Evolutionary conservation across 2,888 invertebrate genomes (phyloP).

Genomic region (Andrena praecox): DNA sequence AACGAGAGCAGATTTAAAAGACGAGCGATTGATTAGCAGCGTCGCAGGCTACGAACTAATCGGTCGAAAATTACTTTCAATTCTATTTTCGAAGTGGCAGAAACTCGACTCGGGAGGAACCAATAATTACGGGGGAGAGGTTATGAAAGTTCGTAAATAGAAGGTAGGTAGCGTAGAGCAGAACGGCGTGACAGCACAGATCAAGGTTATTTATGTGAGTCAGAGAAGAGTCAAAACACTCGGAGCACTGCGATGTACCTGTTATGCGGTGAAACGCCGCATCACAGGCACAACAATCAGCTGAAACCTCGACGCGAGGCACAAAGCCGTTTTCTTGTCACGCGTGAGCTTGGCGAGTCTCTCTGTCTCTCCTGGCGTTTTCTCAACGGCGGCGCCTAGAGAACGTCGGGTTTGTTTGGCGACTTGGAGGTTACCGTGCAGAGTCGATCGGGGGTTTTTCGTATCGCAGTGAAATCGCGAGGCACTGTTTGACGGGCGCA

Average conservation of each 20-base stretch:
- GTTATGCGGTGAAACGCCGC: constrained; percentile 53
- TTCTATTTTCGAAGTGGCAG: neutral
- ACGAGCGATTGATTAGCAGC: constrained; percentile 21
- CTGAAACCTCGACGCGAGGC: constrained; percentile 30
- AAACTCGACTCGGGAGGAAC: constrained; percentile 8
- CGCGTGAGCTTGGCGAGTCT: constrained; percentile 27
- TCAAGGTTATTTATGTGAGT: constrained; percentile 29
- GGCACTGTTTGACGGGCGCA: constrained; percentile 26
- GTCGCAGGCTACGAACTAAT: constrained; percentile 1
- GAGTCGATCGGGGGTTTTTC: constrained; percentile 45
- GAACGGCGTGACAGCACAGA: constrained; percentile 20
- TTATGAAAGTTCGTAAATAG: constrained; percentile 59
- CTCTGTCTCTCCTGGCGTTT: constrained; percentile 42
- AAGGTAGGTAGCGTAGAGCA: constrained; percentile 30
- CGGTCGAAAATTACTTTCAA: neutral
- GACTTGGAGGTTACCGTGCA: constrained; percentile 57
- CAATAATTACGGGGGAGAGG: constrained; percentile 35
- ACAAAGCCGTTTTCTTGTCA: constrained; percentile 45
- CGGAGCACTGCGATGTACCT: constrained; percentile 44
- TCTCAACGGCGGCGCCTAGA: constrained; percentile 40
- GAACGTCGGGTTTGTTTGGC: constrained; percentile 39
- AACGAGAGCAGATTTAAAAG: constrained; percentile 40
- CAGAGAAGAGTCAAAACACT: constrained; percentile 29
- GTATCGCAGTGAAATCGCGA: constrained; percentile 14
- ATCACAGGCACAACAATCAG: constrained; percentile 53